These are phyloP conservation scores for Lycophotia porphyrea DNA, from an alignment of 2,888 invertebrate species.

Conservation along the genomic window DNA sequence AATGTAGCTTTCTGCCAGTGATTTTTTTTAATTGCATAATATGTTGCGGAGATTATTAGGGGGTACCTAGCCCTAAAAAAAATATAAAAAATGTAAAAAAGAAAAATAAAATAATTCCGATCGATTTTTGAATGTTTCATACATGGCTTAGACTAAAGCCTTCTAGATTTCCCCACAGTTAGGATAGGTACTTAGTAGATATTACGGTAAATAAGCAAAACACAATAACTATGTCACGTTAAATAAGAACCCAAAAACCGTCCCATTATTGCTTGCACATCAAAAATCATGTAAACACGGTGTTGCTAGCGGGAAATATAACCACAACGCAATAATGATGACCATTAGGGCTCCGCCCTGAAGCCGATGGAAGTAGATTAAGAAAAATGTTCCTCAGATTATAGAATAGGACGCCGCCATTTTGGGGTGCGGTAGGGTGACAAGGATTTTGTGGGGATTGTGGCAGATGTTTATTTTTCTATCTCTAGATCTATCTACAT, in stretches of 20 bases:
- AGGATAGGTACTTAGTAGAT: background rate
- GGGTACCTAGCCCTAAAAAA: too few relatives aligned
- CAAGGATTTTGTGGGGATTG: conserved; percentile 40
- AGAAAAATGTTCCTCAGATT: conserved; percentile 83
- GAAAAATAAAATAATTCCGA: too few relatives aligned
- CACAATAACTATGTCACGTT: background rate
- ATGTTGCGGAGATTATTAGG: too few relatives aligned
- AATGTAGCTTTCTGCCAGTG: too few relatives aligned
- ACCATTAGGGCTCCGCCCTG: conserved; percentile 64
- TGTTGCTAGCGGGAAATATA: conserved; percentile 51
- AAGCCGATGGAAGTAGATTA: conserved; percentile 78
- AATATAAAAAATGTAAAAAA: too few relatives aligned
- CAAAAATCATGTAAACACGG: conserved; percentile 49
- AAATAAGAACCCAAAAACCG: background rate
- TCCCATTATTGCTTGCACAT: conserved; percentile 25
- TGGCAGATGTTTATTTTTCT: conserved; percentile 8
- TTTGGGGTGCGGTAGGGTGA: conserved; percentile 73
- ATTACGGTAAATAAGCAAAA: background rate
- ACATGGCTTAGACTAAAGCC: background rate
- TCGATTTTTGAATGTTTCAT: background rate
- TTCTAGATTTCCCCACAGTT: background rate
- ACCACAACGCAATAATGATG: conserved; percentile 51
- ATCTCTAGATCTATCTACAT: too few relatives aligned
- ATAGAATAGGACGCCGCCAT: conserved; percentile 79
- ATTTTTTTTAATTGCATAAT: too few relatives aligned